phyloP scores from a whole-genome alignment of 1,140 invertebrate species.

The Drosophila guanche region DNA sequence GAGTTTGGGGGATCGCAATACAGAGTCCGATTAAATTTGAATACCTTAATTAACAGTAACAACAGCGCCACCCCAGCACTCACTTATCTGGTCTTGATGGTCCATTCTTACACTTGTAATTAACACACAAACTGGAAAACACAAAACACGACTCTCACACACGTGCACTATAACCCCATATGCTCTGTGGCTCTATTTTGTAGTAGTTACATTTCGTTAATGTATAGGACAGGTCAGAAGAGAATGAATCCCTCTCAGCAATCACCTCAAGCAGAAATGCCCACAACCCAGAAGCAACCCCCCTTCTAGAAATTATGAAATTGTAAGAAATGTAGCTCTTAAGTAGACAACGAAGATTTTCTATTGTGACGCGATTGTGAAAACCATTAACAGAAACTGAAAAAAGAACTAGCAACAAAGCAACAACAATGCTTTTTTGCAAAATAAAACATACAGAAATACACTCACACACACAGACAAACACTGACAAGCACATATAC shows the following conservation, averaged over 20 bases:
- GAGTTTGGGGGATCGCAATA: no score
- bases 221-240: no score
- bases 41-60: no score
- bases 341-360: slow-evolving; percentile 58
- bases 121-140: slow-evolving; percentile 18
- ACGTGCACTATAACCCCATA: not conserved
- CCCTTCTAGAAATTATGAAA: not conserved
- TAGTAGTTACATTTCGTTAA: no score
- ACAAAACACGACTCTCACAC: slow-evolving; percentile 12
- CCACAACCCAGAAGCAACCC: slow-evolving; percentile 2
- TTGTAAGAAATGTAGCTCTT: slow-evolving; percentile 45
- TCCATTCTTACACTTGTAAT: slow-evolving; percentile 42
- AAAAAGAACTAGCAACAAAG: not conserved
- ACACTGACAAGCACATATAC: no score
- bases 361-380: slow-evolving; percentile 20
- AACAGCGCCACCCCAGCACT: no score
- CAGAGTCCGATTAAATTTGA: no score
- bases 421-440: not conserved
- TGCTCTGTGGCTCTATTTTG: no score
- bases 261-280: not conserved
- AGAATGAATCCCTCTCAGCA: not conserved
- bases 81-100: slow-evolving; percentile 2
- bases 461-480: slow-evolving; percentile 8
- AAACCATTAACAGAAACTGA: slow-evolving; percentile 3
- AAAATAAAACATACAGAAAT: slow-evolving; percentile 5